These are phyloP conservation scores for Nemopilema nomurai DNA, from an alignment of 30 jellyfish, hydroid and myxozoan genomes.

Conservation along the genomic window DNA sequence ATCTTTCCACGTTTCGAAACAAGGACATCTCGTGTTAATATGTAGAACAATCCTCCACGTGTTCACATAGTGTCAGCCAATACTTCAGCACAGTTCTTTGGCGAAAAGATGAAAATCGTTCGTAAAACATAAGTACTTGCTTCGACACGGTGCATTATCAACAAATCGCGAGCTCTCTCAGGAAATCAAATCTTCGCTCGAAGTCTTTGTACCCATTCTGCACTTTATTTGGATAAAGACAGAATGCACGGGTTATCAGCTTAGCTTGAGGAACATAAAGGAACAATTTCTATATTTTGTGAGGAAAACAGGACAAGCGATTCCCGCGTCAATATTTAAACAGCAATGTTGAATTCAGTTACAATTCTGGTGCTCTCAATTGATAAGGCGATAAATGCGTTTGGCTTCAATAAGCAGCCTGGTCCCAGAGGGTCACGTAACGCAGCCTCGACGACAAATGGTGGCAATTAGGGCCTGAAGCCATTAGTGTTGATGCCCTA, in stretches of 20 bases:
- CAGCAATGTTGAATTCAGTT: slow-evolving; percentile 4
- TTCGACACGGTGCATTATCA: background rate
- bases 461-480: background rate
- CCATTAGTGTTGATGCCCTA: background rate
- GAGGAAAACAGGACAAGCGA: slow-evolving; percentile 5
- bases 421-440: background rate
- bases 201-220: background rate
- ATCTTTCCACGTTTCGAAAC: background rate
- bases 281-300: slow-evolving; percentile 37
- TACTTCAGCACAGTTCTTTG: background rate
- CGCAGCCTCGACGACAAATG: background rate
- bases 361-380: background rate
- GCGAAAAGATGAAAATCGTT: background rate
- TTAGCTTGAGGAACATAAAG: slow-evolving; percentile 4
- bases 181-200: background rate
- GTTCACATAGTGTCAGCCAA: background rate
- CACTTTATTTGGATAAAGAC: slow-evolving; percentile 23
- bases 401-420: background rate
- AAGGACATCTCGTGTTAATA: background rate
- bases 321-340: slow-evolving; percentile 59
- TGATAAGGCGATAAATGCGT: background rate
- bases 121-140: background rate
- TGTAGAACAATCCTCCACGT: background rate
- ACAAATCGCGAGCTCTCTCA: background rate
- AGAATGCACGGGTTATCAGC: slow-evolving; percentile 42